Evolutionary conservation across 2,888 invertebrate species (phyloP).

Genomic region (Schizotus pectinicornis): DNA sequence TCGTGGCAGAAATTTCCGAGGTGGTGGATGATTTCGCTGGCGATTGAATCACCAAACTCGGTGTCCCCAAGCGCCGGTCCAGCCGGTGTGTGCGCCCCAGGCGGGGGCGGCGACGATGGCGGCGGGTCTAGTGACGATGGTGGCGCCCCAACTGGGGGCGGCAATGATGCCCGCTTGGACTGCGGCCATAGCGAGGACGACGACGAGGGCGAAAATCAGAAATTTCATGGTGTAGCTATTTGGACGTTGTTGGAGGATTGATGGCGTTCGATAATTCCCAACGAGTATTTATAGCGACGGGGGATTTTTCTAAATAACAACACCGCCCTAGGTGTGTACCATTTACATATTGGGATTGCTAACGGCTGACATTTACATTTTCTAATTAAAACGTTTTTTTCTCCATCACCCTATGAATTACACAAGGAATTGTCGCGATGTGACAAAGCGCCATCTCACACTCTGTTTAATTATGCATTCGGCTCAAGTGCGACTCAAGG

Average conservation of each 20-base stretch:
- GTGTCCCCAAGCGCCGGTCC: constrained; percentile 17
- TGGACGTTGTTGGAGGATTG: constrained; percentile 12
- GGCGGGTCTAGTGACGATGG: background rate
- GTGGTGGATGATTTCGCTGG: constrained; percentile 6
- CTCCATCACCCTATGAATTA: no score
- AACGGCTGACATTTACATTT: no score
- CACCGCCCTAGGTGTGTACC: no score
- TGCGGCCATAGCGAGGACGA: constrained; percentile 25
- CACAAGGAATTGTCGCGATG: no score
- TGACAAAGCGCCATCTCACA: no score
- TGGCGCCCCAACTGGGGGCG: constrained; percentile 18
- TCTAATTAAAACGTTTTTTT: no score
- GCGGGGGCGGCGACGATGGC: constrained; percentile 21
- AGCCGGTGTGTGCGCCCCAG: constrained; percentile 25
- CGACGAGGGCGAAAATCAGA: constrained; percentile 31
- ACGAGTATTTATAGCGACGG: background rate
- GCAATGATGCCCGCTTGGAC: constrained; percentile 29
- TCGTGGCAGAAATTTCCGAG: background rate
- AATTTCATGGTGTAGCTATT: constrained; percentile 34
- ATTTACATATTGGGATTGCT: no score
- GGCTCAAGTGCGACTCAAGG: no score
- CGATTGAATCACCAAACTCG: constrained; percentile 10
- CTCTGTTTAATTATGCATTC: no score
- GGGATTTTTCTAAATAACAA: no score
- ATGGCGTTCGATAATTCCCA: constrained; percentile 11